Base-by-base conservation (phyloP, 2,797 vertebrate genomes). In the Oceanodroma leucorhoa region DNA sequence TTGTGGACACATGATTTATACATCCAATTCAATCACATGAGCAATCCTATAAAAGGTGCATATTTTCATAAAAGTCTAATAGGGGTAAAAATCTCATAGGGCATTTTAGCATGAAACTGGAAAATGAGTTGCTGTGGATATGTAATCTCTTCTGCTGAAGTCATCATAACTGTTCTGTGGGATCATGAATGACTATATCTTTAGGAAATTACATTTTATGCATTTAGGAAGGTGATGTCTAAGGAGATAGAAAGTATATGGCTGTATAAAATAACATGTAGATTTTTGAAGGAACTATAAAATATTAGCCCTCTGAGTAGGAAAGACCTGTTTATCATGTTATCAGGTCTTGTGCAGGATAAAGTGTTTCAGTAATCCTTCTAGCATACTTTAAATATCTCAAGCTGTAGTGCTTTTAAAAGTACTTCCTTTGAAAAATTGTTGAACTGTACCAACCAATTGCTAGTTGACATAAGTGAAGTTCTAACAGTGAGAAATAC, bases 141-240 rank as follows among this genome's bases (percentile, higher is more conserved):
- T 89, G 88, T 94, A 94, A 95, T 94, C 87, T 96, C 96, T 91
- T 96, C 93, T 96, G 94, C 96, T 96, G 94, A 97, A 96, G 93
- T 96, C 95, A 97, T 96, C 95, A 77, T 96, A 96, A 94, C 91
- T 94, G 91, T 90, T 95, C 91, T 73, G 73, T 89, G 83, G 93
- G 83, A 95, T 96, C 94, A 94, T 91, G 95, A 95, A 77, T 91
- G 93, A 81, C 94, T 94, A 76, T 55, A 86, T 95, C 91, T 96
- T 94, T 75, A 73, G 85, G 64, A 97, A 94, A 95, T 96, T 94
- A 67, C 85, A 79, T 95, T 93, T 96, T 81, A 95, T 87, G 71
- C 85, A 72, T 94, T 93, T 88, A 94, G 77, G 80, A 88, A 79
- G 89, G 91, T 90, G 89, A 79, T 93, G 62, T 94, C 80, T 95